Conservation (phyloP, 2,113 vertebrate genomes). For the Lampris megalopsis region DNA sequence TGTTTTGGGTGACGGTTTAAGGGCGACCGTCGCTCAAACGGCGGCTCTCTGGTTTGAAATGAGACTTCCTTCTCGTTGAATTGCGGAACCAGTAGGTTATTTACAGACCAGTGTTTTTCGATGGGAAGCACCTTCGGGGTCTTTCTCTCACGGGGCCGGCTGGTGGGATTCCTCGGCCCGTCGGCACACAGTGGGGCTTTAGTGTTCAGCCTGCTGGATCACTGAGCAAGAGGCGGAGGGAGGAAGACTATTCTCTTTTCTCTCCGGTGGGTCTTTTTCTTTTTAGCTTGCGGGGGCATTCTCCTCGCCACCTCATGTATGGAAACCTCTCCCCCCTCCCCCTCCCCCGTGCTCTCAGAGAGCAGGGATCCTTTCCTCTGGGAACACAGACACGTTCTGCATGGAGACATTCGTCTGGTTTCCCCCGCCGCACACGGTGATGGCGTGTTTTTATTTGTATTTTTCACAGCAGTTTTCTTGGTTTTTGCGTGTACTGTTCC, state of each 20-base stretch:
- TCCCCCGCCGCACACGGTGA: no score
- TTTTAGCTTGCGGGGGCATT: constrained; percentile 63
- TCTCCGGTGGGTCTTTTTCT: constrained; percentile 65
- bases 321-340: constrained; percentile 49
- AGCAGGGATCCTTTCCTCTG: constrained; percentile 39
- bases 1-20: no score
- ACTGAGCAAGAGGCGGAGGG: constrained; percentile 72
- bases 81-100: constrained; percentile 13
- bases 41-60: constrained; percentile 17
- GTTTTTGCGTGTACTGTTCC: no score
- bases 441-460: no score
- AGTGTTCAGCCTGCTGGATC: constrained; percentile 77
- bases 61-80: background rate
- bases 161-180: constrained; percentile 58
- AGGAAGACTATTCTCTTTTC: constrained; percentile 65
- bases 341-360: constrained; percentile 24
- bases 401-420: background rate
- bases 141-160: constrained; percentile 44
- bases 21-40: background rate
- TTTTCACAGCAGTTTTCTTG: no score
- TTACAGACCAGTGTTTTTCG: constrained; percentile 16
- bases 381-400: constrained; percentile 36
- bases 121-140: constrained; percentile 30
- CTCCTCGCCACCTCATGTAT: constrained; percentile 73
- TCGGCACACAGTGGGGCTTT: constrained; percentile 72